Percentiles rank a stretch among this genome's conserved stretches.
These are phyloP conservation scores for Rhea americana DNA, from an alignment of 2,113 vertebrate genomes.

Conservation along the genomic window DNA sequence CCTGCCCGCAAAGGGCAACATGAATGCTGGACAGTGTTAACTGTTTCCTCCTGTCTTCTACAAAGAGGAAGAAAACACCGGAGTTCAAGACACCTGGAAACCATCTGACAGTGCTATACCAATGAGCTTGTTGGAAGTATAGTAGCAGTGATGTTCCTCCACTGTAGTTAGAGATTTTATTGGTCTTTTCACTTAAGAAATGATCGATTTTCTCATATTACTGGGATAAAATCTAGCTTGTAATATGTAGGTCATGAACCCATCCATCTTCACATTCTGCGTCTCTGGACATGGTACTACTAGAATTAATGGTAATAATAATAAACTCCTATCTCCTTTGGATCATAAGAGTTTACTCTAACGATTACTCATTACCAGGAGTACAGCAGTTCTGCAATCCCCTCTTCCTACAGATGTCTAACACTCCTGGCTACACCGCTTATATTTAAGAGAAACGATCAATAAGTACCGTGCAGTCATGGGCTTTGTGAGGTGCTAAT, in stretches of 20 bases:
- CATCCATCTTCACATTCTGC: background rate
- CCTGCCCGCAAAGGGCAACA: background rate
- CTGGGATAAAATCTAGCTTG: background rate
- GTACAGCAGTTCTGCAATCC: background rate
- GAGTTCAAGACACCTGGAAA: background rate
- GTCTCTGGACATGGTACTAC: background rate
- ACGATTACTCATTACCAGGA: slow-evolving; percentile 21
- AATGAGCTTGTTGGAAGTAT: background rate
- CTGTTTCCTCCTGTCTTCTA: background rate
- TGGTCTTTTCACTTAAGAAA: slow-evolving; percentile 10
- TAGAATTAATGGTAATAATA: slow-evolving; percentile 38
- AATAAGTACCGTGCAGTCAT: background rate
- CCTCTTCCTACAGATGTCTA: background rate
- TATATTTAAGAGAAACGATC: background rate
- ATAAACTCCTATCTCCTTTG: background rate
- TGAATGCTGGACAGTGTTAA: rapidly evolving
- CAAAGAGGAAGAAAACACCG: background rate
- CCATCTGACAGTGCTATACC: background rate
- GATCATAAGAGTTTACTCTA: background rate
- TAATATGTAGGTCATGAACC: background rate
- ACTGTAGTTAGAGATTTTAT: background rate
- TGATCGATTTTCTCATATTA: slow-evolving; percentile 4
- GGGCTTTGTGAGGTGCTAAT: background rate
- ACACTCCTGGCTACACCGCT: background rate
- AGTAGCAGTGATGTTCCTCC: background rate